Evolutionary conservation across 2,113 vertebrate species (phyloP).

Genomic region (Eurystomus gularis): DNA sequence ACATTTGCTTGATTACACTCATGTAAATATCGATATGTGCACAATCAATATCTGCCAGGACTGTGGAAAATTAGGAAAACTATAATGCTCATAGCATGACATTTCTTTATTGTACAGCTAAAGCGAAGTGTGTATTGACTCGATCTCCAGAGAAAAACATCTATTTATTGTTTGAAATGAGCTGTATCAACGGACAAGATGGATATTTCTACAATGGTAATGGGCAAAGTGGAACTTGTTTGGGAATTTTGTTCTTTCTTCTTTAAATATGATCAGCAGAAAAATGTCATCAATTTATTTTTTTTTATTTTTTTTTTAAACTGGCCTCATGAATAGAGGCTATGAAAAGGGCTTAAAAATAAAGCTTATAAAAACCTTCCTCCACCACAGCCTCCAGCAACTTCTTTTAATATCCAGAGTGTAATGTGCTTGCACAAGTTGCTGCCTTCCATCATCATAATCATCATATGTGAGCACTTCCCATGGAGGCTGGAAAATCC

Average conservation of each 20-base stretch:
- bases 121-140: slow-evolving; percentile 12
- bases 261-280: neutral
- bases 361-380: neutral
- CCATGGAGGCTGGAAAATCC: neutral
- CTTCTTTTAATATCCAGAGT: neutral
- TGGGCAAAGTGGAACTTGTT: neutral
- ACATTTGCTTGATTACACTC: neutral
- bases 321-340: neutral
- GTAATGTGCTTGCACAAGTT: neutral
- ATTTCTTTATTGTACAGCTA: neutral
- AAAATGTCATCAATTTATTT: neutral
- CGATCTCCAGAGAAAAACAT: neutral
- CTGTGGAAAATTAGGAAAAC: slow-evolving; percentile 3
- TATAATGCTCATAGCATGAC: neutral
- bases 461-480: neutral
- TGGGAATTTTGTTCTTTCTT: neutral
- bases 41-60: slow-evolving; percentile 2
- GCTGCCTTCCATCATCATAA: neutral
- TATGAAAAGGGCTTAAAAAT: neutral
- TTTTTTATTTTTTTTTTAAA: neutral
- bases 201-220: neutral
- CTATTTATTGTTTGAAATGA: slow-evolving; percentile 38
- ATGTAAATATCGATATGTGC: neutral
- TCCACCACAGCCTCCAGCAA: neutral
- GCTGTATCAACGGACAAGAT: neutral